Percentiles rank a stretch among this genome's conserved stretches.
These are phyloP conservation scores for Cosmopolites sordidus DNA, from an alignment of 2,888 invertebrate species.

Conservation along the genomic window DNA sequence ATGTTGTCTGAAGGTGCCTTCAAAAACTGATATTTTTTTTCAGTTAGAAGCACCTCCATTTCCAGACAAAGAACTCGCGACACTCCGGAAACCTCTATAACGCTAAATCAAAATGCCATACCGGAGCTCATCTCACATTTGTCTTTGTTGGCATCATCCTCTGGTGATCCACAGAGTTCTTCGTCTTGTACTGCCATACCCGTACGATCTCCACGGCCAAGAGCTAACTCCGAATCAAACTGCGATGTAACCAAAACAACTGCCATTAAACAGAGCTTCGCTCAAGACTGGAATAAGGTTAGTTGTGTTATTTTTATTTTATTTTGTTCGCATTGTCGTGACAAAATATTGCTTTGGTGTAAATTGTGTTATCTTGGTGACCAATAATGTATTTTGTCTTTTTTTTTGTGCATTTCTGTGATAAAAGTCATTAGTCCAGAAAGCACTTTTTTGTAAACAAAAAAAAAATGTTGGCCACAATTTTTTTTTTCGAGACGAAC, in stretches of 20 bases:
- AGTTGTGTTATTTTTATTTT: conserved; percentile 32
- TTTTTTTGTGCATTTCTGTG: too few relatives aligned
- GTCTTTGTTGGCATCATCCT: conserved; percentile 31
- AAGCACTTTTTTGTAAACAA: too few relatives aligned
- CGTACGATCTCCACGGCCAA: conserved; percentile 28
- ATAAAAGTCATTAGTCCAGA: too few relatives aligned
- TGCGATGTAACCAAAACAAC: conserved; percentile 37
- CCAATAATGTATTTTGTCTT: not conserved
- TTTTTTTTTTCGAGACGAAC: too few relatives aligned
- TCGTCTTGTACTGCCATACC: conserved; percentile 27
- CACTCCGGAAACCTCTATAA: conserved; percentile 10
- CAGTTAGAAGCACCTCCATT: conserved; percentile 28
- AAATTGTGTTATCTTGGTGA: not conserved
- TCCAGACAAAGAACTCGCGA: conserved; percentile 24
- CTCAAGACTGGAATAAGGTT: conserved; percentile 41
- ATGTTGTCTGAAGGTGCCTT: too few relatives aligned
- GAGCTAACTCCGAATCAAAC: conserved; percentile 35
- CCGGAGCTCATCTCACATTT: conserved; percentile 32
- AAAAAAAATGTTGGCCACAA: too few relatives aligned
- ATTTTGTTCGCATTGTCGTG: conserved; percentile 36
- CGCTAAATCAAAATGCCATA: conserved; percentile 16
- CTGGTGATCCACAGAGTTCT: conserved; percentile 22
- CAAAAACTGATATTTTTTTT: conserved; percentile 18
- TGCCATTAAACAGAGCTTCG: conserved; percentile 30
- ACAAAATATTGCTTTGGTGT: conserved; percentile 9